These are phyloP conservation scores for Nebria salina DNA, from an alignment of 2,888 invertebrate genomes.

Conservation along the genomic window DNA sequence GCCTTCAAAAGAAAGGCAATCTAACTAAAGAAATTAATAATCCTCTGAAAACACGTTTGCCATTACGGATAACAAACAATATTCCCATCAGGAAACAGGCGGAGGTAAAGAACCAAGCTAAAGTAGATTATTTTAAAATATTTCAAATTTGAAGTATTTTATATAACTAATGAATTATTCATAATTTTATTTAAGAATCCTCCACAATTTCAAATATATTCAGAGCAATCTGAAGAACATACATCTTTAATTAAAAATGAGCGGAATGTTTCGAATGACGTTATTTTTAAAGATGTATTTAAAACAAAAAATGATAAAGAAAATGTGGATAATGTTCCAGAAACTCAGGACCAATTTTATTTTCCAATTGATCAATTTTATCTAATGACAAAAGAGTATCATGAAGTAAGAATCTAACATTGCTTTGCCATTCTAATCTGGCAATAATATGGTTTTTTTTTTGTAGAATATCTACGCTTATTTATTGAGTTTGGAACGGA, in stretches of 20 bases:
- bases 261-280: neutral
- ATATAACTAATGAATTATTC: neutral
- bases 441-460: no score
- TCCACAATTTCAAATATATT: neutral
- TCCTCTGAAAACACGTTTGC: constrained; percentile 22
- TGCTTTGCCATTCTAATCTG: no score
- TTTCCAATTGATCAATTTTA: constrained; percentile 22
- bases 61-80: constrained; percentile 19
- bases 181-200: neutral
- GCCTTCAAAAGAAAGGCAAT: constrained; percentile 21
- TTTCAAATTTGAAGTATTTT: neutral
- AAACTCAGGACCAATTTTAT: constrained; percentile 23
- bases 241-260: neutral
- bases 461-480: constrained; percentile 55
- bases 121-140: neutral
- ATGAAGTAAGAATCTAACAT: constrained; percentile 23
- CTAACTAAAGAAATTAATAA: constrained; percentile 21
- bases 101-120: neutral
- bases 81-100: neutral
- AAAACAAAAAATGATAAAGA: neutral
- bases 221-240: neutral
- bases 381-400: constrained; percentile 25
- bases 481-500: constrained; percentile 52
- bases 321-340: neutral
- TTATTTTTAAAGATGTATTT: neutral